phyloP scores from a whole-genome alignment of 2,113 vertebrate genomes.

The Toxotes chatareus region DNA sequence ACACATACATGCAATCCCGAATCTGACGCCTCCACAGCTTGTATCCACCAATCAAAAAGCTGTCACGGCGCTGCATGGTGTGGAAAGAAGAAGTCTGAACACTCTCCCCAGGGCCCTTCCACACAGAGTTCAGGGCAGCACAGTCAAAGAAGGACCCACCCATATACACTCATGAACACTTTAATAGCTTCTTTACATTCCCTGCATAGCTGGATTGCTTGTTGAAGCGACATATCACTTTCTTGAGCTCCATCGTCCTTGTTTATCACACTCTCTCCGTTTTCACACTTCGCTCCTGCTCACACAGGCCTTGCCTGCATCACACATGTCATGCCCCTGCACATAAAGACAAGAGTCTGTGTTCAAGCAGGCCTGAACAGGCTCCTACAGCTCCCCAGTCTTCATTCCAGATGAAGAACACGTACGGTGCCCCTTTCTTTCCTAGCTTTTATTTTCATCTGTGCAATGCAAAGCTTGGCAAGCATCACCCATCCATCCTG shows the following conservation, averaged over 20 bases:
- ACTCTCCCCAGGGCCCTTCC: constrained; percentile 66
- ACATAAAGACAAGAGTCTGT: constrained; percentile 36
- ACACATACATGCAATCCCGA: not conserved
- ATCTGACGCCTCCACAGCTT: constrained; percentile 51
- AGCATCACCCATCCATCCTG: constrained; percentile 22
- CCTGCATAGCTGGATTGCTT: not conserved
- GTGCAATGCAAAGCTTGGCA: constrained; percentile 53
- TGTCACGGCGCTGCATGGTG: constrained; percentile 32
- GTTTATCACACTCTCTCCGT: constrained; percentile 20
- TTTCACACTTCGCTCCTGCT: constrained; percentile 42
- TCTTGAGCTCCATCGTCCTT: constrained; percentile 28
- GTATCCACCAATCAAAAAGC: constrained; percentile 52
- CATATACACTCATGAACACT: not conserved
- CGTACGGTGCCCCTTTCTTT: constrained; percentile 43
- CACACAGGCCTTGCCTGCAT: constrained; percentile 46
- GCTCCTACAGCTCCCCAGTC: constrained; percentile 47
- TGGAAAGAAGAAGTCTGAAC: constrained; percentile 50
- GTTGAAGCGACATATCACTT: constrained; percentile 23
- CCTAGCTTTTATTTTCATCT: constrained; percentile 50
- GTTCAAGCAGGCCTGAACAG: constrained; percentile 61
- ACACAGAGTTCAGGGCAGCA: constrained; percentile 77
- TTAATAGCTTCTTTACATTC: not conserved
- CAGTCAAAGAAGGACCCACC: constrained; percentile 41
- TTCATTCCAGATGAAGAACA: constrained; percentile 63
- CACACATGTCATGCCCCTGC: constrained; percentile 42